Evolutionary conservation across 2,797 vertebrate species (phyloP).

Genomic region (Pagetopsis macropterus): DNA sequence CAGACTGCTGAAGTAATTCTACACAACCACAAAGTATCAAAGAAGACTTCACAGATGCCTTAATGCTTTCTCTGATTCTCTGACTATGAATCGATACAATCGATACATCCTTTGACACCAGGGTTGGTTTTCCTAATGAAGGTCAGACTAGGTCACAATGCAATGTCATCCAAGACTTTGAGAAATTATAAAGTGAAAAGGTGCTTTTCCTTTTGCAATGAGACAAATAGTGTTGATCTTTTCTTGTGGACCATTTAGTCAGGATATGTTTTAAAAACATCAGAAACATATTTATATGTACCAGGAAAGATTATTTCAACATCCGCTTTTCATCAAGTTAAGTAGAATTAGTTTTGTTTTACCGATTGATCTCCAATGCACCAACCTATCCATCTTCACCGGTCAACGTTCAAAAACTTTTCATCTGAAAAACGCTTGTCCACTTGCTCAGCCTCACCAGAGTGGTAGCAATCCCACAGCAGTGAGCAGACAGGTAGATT

Average conservation of each 20-base stretch:
- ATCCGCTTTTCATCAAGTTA: background rate
- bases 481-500: background rate
- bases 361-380: background rate
- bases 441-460: background rate
- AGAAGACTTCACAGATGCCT: slow-evolving; percentile 23
- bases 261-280: background rate
- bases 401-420: background rate
- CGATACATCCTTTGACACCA: slow-evolving; percentile 10
- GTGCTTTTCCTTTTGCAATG: background rate
- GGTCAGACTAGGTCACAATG: slow-evolving; percentile 17
- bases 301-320: background rate
- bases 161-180: background rate
- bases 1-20: slow-evolving; percentile 35
- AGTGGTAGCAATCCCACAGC: background rate
- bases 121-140: slow-evolving; percentile 3
- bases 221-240: background rate
- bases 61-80: slow-evolving; percentile 2
- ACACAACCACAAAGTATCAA: slow-evolving; percentile 56
- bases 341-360: background rate
- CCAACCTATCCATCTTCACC: background rate
- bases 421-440: background rate
- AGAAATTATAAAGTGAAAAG: background rate
- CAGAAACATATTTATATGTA: background rate
- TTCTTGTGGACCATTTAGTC: background rate
- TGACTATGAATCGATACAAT: slow-evolving; percentile 29